Base-by-base conservation (phyloP, 2,888 invertebrate genomes). In the Caenorhabditis japonica region DNA sequence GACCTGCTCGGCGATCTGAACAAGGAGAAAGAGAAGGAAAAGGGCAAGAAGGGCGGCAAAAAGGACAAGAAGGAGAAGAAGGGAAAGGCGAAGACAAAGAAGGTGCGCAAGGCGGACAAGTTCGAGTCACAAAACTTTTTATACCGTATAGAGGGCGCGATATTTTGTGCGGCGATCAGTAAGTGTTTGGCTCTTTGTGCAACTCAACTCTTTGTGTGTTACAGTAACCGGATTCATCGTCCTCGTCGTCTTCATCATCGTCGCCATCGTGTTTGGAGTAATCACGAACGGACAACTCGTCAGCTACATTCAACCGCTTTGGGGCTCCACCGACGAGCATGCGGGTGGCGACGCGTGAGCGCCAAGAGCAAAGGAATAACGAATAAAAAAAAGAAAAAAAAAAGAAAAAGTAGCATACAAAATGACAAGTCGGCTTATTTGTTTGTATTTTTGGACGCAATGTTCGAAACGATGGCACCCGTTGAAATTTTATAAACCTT, bases 41-140 rank as follows among this genome's bases (percentile, higher is more conserved):
- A 30, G 30, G 30, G 10, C 7, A 21, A 13, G 4, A 25, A 56
- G 19, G 15, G n/a, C 5, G 41, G 41, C 5, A 21, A 36, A 12
- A 55, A 41, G 25, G 33, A 25, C 25, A 52, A 46, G 19, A 58
- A 47, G 34, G 36, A 36, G 12, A 66, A 66, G 33, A 46, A 52
- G 36, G 47, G 51, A 36, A 59, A 66, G 27, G 55, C 21, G 39
- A 66, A 68, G 60, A 49, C 23, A 13, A 75, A 75, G 55, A 70
- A 62, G 39, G 59, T 58, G n/a, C 34, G 62, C n/a, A 56, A 53
- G 30, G 27, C 23, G 23, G 75, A 75, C 46, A 33, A 44, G 7
- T 70, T 33, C 47, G 75, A 75, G 34, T 53, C 75, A 39, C 49
- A 69, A 13, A 75, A 75, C 61, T 75, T 69, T 33, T 58, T 75